phyloP scores from a whole-genome alignment of 1,140 invertebrate genomes.

The Eriosoma lanigerum region DNA sequence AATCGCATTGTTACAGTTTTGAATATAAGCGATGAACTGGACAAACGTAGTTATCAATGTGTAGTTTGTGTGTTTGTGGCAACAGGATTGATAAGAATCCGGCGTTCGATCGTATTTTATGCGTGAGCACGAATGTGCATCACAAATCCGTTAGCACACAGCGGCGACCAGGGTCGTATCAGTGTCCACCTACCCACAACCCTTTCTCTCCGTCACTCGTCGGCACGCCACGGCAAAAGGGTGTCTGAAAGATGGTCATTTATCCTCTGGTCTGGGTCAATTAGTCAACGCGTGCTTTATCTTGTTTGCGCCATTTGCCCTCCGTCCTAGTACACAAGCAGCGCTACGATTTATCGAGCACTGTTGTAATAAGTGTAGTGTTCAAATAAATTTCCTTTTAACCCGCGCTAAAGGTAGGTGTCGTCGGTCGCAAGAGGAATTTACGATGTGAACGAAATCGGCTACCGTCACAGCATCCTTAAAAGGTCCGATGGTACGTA shows the following conservation, averaged over 20 bases:
- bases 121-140: not conserved
- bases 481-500: too few species aligned
- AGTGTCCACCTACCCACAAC: not conserved
- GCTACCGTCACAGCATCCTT: too few species aligned
- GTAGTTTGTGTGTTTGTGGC: too few species aligned
- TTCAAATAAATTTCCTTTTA: not conserved
- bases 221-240: not conserved
- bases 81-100: not conserved
- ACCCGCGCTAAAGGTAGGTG: not conserved
- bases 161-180: not conserved
- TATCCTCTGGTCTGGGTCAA: conserved; percentile 34
- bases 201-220: not conserved
- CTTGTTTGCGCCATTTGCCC: conserved; percentile 11
- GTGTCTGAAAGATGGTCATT: conserved; percentile 36
- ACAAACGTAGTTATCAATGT: too few species aligned
- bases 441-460: too few species aligned
- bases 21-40: too few species aligned
- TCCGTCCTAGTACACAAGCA: too few species aligned
- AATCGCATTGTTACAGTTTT: too few species aligned
- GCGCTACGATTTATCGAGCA: not conserved
- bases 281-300: conserved; percentile 50
- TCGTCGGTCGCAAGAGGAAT: too few species aligned
- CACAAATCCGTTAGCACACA: not conserved
- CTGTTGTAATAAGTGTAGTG: not conserved
- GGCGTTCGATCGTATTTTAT: not conserved